Conservation (phyloP, 1,140 invertebrate genomes). For the Camponotus vicinus region DNA sequence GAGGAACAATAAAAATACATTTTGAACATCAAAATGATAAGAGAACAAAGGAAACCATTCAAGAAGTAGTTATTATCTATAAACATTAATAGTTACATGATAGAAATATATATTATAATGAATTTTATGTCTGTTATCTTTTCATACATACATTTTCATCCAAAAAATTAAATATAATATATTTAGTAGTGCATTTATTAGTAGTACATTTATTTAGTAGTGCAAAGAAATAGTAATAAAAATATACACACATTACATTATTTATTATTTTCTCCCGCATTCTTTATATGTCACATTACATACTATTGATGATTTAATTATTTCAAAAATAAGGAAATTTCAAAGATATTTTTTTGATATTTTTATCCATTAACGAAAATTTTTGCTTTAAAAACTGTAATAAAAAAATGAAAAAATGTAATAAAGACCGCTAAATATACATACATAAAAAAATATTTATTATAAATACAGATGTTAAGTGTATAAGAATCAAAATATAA, state of each 20-base stretch:
- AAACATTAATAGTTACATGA: neutral
- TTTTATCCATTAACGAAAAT: slow-evolving; percentile 20
- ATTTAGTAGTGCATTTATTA: slow-evolving; percentile 12
- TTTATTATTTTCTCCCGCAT: slow-evolving; percentile 67
- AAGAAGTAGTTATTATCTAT: neutral
- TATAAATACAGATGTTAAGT: neutral
- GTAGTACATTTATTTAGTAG: too few species aligned
- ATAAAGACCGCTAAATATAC: too few species aligned
- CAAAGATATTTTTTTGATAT: slow-evolving; percentile 25
- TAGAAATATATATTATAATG: neutral
- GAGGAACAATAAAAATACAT: neutral
- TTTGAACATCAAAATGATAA: too few species aligned
- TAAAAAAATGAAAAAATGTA: too few species aligned
- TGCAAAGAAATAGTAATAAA: slow-evolving; percentile 64
- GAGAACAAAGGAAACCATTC: neutral
- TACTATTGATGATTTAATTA: neutral
- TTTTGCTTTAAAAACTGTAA: too few species aligned
- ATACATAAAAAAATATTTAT: neutral
- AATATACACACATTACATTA: slow-evolving; percentile 51
- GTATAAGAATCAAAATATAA: neutral
- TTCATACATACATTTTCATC: slow-evolving; percentile 38
- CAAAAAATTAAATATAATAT: slow-evolving; percentile 65
- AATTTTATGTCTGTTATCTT: neutral
- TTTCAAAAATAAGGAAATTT: neutral
- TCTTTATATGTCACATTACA: slow-evolving; percentile 16